phyloP scores from a whole-genome alignment of 2,797 vertebrate genomes.

The Pangasius larnaudii region DNA sequence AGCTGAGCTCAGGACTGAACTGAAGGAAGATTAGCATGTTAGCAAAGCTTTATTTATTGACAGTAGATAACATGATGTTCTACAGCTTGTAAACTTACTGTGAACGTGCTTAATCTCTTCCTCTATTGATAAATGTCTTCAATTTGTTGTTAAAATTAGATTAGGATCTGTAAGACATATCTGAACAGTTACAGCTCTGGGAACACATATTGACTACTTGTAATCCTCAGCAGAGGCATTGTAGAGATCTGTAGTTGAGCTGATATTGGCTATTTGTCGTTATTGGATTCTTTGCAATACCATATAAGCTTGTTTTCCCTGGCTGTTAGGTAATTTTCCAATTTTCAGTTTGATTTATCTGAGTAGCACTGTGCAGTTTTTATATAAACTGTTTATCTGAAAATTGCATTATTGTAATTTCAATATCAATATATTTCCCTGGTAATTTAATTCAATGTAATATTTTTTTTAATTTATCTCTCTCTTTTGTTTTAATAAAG shows the following conservation, averaged over 20 bases:
- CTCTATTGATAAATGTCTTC: not conserved
- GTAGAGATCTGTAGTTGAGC: not conserved
- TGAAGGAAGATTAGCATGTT: too few species aligned
- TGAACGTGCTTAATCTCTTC: not conserved
- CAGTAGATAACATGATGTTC: too few species aligned
- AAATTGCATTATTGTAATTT: not conserved
- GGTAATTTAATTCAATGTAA: not conserved
- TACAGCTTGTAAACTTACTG: not conserved
- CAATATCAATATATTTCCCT: not conserved
- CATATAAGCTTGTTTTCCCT: not conserved
- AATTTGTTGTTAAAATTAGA: not conserved
- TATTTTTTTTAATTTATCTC: not conserved
- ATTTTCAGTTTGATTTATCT: not conserved
- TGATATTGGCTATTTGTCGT: not conserved
- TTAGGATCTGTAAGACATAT: not conserved
- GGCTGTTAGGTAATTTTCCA: not conserved
- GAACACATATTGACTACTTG: not conserved
- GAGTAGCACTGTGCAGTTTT: not conserved
- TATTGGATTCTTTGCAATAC: not conserved
- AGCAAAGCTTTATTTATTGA: not conserved
- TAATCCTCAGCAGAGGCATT: not conserved
- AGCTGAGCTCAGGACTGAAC: too few species aligned
- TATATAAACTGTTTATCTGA: not conserved
- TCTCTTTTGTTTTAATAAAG: too few species aligned
- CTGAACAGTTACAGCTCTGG: not conserved